Evolutionary conservation across 2,888 invertebrate species (phyloP), one percentile per base, ranked within the genome.

Genomic region (Diarsia mendica): DNA sequence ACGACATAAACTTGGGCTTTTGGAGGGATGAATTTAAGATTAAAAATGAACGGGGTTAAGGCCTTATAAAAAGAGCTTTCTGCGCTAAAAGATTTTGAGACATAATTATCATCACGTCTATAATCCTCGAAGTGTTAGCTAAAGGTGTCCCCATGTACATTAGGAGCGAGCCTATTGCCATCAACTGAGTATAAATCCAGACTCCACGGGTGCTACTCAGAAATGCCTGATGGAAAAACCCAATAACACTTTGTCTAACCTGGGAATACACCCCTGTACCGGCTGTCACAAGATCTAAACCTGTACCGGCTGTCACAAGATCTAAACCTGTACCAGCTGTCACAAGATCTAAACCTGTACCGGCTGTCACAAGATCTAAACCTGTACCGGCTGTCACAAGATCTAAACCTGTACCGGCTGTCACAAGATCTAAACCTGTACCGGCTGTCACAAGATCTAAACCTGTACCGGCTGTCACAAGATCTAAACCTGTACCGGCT

Each of bases 1-100:
- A 71, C 13, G 3, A 15, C 10, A n/a, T 28, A n/a, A 15, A 28
- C 6, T 48, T 20, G 9, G 23, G 0, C 1, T 55, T 77, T 83
- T 18, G 11, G 33, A 3, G 11, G 51, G 33, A 77, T 65, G 4
- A n/a, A 33, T 51, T 55, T 49, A 44, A 55, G 75, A 55, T 77
- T 18, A 44, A 8, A 28, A 53, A 48, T 44, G 4, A 44, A 23
- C 3, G 33, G 5, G 10, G n/a, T 44, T 9, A 28, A 79, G 6
- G 23, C 39, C 39, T 4, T n/a, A n/a, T n/a, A n/a, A n/a, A n/a
- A 39, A 39, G 39, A 39, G 39, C 39, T 39, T 39, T 39, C 39
- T 39, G 39, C 39, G 39, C 39, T 39, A 39, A 39, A 39, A 39
- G 39, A 39, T 39, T 39, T 39, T 39, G 39, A 39, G 51, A 28